Conservation (phyloP, 2,113 vertebrate genomes). For the Riparia riparia region DNA sequence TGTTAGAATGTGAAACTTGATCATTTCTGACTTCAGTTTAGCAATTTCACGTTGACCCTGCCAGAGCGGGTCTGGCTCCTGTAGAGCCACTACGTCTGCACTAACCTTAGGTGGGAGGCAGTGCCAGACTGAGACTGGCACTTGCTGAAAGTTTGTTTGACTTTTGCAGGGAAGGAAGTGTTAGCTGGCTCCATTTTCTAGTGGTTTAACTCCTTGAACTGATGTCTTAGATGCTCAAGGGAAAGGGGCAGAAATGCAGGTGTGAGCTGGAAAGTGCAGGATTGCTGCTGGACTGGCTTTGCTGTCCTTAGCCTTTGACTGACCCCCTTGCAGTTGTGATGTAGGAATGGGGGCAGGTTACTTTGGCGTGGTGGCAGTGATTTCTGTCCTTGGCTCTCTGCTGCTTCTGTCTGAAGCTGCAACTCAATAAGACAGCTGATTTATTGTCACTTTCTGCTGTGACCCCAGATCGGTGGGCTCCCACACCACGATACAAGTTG, state of each 20-base stretch:
- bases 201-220: neutral
- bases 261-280: neutral
- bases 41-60: neutral
- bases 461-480: neutral
- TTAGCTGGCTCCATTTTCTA: neutral
- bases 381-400: neutral
- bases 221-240: neutral
- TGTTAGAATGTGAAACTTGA: neutral
- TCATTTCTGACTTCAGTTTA: neutral
- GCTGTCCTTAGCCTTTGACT: neutral
- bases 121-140: neutral
- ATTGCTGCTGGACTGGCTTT: neutral
- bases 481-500: accelerated
- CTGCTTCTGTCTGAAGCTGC: neutral
- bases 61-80: neutral
- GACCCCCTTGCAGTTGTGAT: neutral
- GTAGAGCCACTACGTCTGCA: neutral
- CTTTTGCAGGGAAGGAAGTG: neutral
- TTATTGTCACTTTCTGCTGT: neutral
- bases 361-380: neutral
- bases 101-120: neutral
- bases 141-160: neutral
- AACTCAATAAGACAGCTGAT: neutral
- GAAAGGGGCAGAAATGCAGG: neutral
- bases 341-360: neutral